Base-by-base conservation (phyloP, 30 jellyfish, hydroid and myxozoan genomes). In the Hydractinia symbiolongicarpus region DNA sequence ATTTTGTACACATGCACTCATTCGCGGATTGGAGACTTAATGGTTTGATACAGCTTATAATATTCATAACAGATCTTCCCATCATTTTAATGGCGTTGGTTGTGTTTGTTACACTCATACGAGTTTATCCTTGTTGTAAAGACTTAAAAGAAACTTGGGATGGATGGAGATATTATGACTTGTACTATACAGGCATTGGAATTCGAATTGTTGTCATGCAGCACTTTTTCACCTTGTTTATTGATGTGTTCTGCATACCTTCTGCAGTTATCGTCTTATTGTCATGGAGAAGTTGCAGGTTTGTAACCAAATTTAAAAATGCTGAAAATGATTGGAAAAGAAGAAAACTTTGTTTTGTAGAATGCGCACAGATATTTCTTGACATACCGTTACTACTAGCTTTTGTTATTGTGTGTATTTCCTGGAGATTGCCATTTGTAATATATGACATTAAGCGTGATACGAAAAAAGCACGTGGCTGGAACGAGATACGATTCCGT, bases 381-480 rank as follows among this genome's bases (percentile, higher is more conserved):
- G 97, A 91, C 76, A 81, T 86, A 5, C 97, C 97, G 0, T 86
- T 95, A 66, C 40, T 91, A 50, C n/a, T 91, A 44, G 66, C 82
- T 57, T 58, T 67, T 60, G 44, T 86, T 4, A 67, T 84, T 20
- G 61, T 83, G 50, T 52, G 69, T 17, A 56, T 88, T 75, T 71
- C 95, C 7, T 91, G 97, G 97, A 82, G 97, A 55, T 56, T 91
- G 77, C 97, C 96, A 49, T 86, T 86, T 56, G 54, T 86, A 4
- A 60, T 91, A 30, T 67, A 13, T 30, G 84, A 85, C 14, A 64
- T 77, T 14, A 81, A 58, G 55, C 50, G 78, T 62, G 44, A 1
- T 15, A 17, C 8, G 20, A 73, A 16, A 8, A 67, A 77, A 4
- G 53, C 55, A 5, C 76, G 69, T 62, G 49, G 55, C 13, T 90